Evolutionary conservation across 1,140 invertebrate genomes (phyloP).

Genomic region (Ceratina calcarata): DNA sequence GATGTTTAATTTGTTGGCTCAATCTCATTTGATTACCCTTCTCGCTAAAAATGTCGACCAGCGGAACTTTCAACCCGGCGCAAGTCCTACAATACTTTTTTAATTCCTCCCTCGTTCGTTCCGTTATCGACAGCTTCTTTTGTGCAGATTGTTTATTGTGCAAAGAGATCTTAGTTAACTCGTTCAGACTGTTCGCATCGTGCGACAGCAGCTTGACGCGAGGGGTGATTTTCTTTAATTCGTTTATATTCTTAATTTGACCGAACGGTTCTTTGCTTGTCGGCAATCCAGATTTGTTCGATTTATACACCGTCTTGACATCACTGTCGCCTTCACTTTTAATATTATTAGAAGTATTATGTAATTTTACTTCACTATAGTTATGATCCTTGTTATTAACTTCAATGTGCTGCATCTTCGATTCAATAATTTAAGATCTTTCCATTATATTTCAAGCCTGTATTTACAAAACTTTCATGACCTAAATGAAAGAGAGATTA

Average conservation of each 20-base stretch:
- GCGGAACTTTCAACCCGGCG: slow-evolving; percentile 74
- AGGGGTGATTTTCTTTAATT: slow-evolving; percentile 76
- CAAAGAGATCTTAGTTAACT: slow-evolving; percentile 65
- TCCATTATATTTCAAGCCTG: slow-evolving; percentile 16
- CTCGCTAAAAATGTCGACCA: slow-evolving; percentile 77
- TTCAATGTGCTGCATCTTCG: slow-evolving; percentile 55
- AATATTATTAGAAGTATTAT: slow-evolving; percentile 16
- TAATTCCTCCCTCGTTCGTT: slow-evolving; percentile 64
- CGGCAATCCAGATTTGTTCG: slow-evolving; percentile 33
- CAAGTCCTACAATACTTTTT: slow-evolving; percentile 78
- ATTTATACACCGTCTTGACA: slow-evolving; percentile 16
- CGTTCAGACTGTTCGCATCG: slow-evolving; percentile 66
- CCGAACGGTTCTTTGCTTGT: slow-evolving; percentile 63
- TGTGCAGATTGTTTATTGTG: slow-evolving; percentile 44
- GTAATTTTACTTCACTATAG: slow-evolving; percentile 61
- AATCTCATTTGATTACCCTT: slow-evolving; percentile 77
- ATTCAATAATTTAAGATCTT: slow-evolving; percentile 31
- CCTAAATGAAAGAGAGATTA: slow-evolving; percentile 2
- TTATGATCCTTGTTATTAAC: slow-evolving; percentile 66
- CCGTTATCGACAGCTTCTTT: slow-evolving; percentile 24
- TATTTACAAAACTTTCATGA: slow-evolving; percentile 13
- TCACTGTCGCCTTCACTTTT: slow-evolving; percentile 15
- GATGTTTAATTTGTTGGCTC: slow-evolving; percentile 75
- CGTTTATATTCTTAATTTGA: slow-evolving; percentile 75
- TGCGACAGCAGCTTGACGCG: slow-evolving; percentile 69